phyloP scores from a whole-genome alignment of 2,888 invertebrate species.

The Polyploca ridens region DNA sequence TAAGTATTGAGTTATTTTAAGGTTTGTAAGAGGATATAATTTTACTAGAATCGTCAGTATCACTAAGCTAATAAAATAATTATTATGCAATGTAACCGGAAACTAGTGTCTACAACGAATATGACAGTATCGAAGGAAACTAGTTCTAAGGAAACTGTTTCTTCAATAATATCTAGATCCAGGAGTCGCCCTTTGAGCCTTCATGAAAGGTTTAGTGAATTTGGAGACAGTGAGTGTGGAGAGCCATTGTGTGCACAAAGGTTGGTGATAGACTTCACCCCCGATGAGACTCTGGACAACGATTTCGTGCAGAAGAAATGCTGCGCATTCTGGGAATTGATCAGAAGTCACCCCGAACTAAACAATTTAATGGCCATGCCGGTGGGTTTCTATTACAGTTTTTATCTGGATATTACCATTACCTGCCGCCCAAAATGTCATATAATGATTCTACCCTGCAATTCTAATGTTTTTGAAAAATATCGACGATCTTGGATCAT shows the following conservation, averaged over 20 bases:
- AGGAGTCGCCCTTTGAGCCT: neutral
- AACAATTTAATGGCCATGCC: slow-evolving; percentile 38
- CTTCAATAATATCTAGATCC: neutral
- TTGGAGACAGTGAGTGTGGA: slow-evolving; percentile 39
- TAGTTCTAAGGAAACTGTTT: too few relatives aligned
- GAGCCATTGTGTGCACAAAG: slow-evolving; percentile 43
- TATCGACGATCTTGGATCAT: too few relatives aligned
- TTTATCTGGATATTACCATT: too few relatives aligned
- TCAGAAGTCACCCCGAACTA: slow-evolving; percentile 37
- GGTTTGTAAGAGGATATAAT: neutral
- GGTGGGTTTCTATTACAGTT: slow-evolving; percentile 24
- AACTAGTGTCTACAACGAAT: neutral
- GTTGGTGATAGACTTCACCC: slow-evolving; percentile 46
- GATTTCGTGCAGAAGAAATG: slow-evolving; percentile 43
- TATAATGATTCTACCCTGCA: too few relatives aligned
- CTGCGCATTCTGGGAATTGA: slow-evolving; percentile 49
- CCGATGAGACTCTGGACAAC: slow-evolving; percentile 33
- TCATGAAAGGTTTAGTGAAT: slow-evolving; percentile 14
- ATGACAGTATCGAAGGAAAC: neutral
- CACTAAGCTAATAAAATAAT: neutral
- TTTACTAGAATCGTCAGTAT: neutral
- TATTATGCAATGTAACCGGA: neutral
- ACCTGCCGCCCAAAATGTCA: too few relatives aligned
- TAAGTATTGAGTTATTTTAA: neutral
- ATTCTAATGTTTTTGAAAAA: too few relatives aligned